Percentiles rank a stretch among this genome's conserved stretches.
phyloP scores from a whole-genome alignment of 1,140 invertebrate genomes.

The Druon quercuslanigerum region DNA sequence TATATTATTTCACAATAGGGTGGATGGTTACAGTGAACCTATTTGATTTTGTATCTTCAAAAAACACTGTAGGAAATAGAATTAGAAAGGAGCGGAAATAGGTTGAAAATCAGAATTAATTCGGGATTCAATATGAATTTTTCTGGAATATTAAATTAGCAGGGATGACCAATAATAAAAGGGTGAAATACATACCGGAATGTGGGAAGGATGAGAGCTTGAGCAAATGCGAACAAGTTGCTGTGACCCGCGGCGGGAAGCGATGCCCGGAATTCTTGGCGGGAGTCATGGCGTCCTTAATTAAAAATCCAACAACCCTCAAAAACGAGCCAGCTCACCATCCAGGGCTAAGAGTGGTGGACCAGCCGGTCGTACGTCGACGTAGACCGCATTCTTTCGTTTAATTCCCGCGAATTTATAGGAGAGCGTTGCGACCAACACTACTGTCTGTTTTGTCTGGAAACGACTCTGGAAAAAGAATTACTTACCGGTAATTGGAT shows the following conservation, averaged over 20 bases:
- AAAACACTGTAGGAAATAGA: neutral
- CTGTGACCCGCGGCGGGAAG: constrained; percentile 45
- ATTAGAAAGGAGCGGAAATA: neutral
- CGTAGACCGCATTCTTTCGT: constrained; percentile 76
- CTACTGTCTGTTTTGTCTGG: constrained; percentile 56
- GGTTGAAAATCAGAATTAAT: neutral
- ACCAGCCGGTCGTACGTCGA: constrained; percentile 68
- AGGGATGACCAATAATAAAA: constrained; percentile 25
- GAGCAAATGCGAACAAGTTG: constrained; percentile 43
- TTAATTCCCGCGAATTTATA: constrained; percentile 77
- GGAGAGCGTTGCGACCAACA: constrained; percentile 67
- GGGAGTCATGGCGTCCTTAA: constrained; percentile 75
- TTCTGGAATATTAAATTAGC: neutral
- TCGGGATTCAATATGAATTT: constrained; percentile 4
- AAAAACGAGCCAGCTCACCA: constrained; percentile 59
- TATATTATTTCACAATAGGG: no score
- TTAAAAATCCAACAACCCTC: constrained; percentile 76
- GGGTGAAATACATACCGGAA: constrained; percentile 23
- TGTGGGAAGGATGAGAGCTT: constrained; percentile 30
- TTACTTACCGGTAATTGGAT: constrained; percentile 70
- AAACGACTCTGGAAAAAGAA: constrained; percentile 66
- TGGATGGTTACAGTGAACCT: no score
- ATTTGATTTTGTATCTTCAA: no score
- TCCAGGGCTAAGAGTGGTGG: constrained; percentile 63
- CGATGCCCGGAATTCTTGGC: constrained; percentile 73